Base-by-base conservation (phyloP, 2,888 invertebrate species). In the Pandemis corylana region DNA sequence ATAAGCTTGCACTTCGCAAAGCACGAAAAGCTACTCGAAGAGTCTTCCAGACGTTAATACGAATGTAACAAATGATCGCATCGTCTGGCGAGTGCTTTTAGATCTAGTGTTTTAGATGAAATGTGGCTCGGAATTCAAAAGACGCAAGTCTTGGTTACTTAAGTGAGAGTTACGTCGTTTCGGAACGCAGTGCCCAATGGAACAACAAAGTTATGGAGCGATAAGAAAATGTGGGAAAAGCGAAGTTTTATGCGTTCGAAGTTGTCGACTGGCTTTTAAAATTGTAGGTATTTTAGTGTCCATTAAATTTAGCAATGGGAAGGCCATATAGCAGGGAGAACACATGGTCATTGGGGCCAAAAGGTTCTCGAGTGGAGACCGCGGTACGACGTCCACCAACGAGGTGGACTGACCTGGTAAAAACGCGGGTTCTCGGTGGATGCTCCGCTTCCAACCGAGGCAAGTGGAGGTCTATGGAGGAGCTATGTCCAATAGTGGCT, bases 61-160 rank as follows among this genome's bases (percentile, higher is more conserved):
- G 74, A 66, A 70, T 70, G 74, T 70, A 74, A 74, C 69, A 74
- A 74, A 74, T 74, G 74, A 74, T 74, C 66, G 69, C 65, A 66
- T 70, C 65, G 74, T 74, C 74, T 74, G 69, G 69, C 74, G 74
- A 74, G 74, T 74, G 74, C 74, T 74, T 74, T 74, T 70, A 74
- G 74, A 74, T 74, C 74, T 74, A 70, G 74, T 74, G 65, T 74
- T 74, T 65, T 69, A 73, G 74, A 70, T 70, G 64, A 65, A 74
- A 74, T 70, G 61, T 42, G 28, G 44, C 9, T 61, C 12, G 46
- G 44, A 12, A 53, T 51, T n/a, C 61, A 66, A 61, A 70, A 42
- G 44, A 53, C 66, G 10, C 66, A 74, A 28, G 28, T 53, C 15
- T 12, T 20, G 56, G n/a, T 41, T 46, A 49, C 53, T 51, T 61